These are phyloP conservation scores for Disparrhopalites patrizii DNA, from an alignment of 2,888 invertebrate species.

Conservation along the genomic window DNA sequence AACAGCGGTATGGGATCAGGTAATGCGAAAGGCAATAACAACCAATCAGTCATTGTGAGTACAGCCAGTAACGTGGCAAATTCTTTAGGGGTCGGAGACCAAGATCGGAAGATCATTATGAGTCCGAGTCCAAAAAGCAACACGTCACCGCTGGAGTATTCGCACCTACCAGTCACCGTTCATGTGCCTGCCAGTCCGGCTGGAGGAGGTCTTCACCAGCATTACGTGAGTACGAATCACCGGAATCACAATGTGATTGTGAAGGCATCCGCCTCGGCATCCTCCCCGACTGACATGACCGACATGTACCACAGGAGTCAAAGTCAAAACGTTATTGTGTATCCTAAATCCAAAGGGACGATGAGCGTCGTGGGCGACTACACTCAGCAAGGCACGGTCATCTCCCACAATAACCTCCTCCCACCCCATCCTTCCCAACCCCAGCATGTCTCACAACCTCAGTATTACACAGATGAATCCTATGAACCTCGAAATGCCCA, in stretches of 20 bases:
- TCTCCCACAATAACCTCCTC: conserved; percentile 27
- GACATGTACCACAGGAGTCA: conserved; percentile 31
- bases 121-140: conserved; percentile 44
- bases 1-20: background rate
- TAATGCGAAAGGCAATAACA: conserved; percentile 26
- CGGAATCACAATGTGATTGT: conserved; percentile 41
- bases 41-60: conserved; percentile 46
- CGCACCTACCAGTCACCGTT: conserved; percentile 41
- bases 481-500: conserved; percentile 29
- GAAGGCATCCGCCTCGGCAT: conserved; percentile 38
- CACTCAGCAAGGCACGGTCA: conserved; percentile 13
- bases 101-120: conserved; percentile 46
- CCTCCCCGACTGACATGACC: conserved; percentile 36
- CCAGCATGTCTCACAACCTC: conserved; percentile 32
- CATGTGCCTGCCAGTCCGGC: conserved; percentile 39
- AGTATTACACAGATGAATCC: conserved; percentile 41
- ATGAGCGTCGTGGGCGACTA: conserved; percentile 20
- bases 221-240: conserved; percentile 21
- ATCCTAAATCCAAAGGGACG: conserved; percentile 42
- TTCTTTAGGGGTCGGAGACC: conserved; percentile 16
- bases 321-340: conserved; percentile 47
- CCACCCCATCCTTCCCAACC: conserved; percentile 36
- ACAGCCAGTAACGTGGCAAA: conserved; percentile 30
- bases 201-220: conserved; percentile 24
- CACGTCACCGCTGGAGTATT: conserved; percentile 30